Evolutionary conservation across 2,113 vertebrate genomes (phyloP), one percentile per base, ranked within the genome.

Genomic region (Psittacula cyanocephala): DNA sequence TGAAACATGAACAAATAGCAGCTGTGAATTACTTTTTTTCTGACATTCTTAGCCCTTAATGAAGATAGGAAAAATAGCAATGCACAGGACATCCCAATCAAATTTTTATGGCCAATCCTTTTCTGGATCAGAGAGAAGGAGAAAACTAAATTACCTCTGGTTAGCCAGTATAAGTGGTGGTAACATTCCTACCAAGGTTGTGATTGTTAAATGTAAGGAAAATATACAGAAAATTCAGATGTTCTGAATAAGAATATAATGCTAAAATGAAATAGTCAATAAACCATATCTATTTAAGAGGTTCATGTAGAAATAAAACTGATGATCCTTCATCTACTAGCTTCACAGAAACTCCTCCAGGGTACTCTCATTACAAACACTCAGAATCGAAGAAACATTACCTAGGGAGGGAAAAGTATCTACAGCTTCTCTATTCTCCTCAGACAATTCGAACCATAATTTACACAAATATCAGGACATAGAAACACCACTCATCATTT

Each of bases 261-360:
- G 47, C 20, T 59, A 43, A 84, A 75, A 64, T 23, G 10, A 63
- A 78, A 84, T 19, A 71, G 44, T 83, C 33, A 5, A 29, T 41
- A 55, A 81, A 27, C 23, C 39, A 20, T 15, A 52, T 17, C 15
- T 83, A 37, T 41, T 83, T 63, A 44, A 79, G 55, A 76, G 37
- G 62, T 75, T 64, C 43, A 13, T 6, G 8, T 37, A 39, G 77
- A 47, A 81, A 76, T 75, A 65, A 95, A 91, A 60, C 8, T 17
- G 37, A 69, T 22, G 78, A 87, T 23, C 31, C 37, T 91, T 72
- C 44, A 57, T 65, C 35, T 79, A 20, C 24, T 37, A 43, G 41
- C 57, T 79, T 37, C 57, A 87, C 44, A 55, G 35, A 87, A 94
- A 91, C 10, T 87, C 62, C 70, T 89, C 44, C 78, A 59, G 62